phyloP scores from a whole-genome alignment of 2,797 vertebrate species.

The Micropoecilia bifurca region DNA sequence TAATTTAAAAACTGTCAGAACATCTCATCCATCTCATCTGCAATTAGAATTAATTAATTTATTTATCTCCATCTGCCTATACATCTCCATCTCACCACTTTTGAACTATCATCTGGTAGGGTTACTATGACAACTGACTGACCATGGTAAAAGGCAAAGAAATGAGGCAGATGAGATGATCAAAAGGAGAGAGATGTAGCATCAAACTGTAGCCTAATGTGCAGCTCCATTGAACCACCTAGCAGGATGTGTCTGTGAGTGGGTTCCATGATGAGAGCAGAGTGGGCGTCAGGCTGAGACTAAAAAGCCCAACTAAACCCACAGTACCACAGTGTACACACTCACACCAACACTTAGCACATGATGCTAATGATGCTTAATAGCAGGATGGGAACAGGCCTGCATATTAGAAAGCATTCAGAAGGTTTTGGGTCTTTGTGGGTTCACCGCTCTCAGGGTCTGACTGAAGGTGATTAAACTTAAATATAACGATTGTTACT shows the following conservation, averaged over 20 bases:
- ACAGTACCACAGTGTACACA: constrained; percentile 30
- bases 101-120: constrained; percentile 3
- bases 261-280: constrained; percentile 60
- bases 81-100: not conserved
- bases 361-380: constrained; percentile 49
- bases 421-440: not conserved
- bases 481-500: constrained; percentile 1
- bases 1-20: constrained; percentile 7
- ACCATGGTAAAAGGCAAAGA: constrained; percentile 26
- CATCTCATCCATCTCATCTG: constrained; percentile 7
- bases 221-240: constrained; percentile 43
- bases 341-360: constrained; percentile 37
- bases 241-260: constrained; percentile 66
- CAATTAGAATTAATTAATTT: not conserved
- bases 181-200: constrained; percentile 22
- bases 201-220: constrained; percentile 22
- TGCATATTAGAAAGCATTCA: constrained; percentile 7
- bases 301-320: constrained; percentile 47
- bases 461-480: constrained; percentile 15
- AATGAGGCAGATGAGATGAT: constrained; percentile 31
- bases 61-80: not conserved
- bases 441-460: constrained; percentile 12
- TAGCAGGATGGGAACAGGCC: constrained; percentile 24
- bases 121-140: constrained; percentile 49
- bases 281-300: constrained; percentile 55